phyloP scores from a whole-genome alignment of 2,797 vertebrate species.

The Pitangus sulphuratus region DNA sequence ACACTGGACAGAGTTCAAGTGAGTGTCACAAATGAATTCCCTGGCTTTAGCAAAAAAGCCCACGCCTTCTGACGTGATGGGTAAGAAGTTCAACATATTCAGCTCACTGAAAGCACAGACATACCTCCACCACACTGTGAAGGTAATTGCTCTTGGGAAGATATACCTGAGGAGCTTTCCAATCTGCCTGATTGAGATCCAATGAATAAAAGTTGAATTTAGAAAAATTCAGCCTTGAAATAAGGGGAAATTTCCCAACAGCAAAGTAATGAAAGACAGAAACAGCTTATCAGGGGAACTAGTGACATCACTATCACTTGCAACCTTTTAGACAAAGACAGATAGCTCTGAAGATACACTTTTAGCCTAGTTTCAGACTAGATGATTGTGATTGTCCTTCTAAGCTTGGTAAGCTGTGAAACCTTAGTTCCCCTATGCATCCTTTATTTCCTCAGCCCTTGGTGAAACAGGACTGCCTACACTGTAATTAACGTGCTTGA shows the following conservation, averaged over 20 bases:
- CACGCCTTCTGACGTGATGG: not conserved
- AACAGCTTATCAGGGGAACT: not conserved
- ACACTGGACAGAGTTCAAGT: constrained; percentile 23
- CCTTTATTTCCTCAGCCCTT: not conserved
- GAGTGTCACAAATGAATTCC: not conserved
- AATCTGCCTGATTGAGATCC: not conserved
- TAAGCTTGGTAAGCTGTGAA: not conserved
- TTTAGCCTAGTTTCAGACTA: not conserved
- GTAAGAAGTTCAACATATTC: not conserved
- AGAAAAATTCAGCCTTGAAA: not conserved
- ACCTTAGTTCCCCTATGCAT: not conserved
- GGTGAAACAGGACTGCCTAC: not conserved
- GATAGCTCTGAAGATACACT: not conserved
- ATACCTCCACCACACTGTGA: not conserved
- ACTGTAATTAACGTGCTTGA: accelerated
- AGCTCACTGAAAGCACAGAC: not conserved
- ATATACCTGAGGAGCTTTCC: not conserved
- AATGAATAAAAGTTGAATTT: not conserved
- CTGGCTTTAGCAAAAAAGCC: not conserved
- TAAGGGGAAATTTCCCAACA: not conserved
- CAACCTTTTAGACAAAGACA: not conserved
- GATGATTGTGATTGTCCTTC: not conserved
- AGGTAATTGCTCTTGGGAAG: not conserved
- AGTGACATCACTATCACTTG: not conserved
- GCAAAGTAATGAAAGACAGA: not conserved